Percentiles rank a stretch among this genome's conserved stretches.
Conservation (phyloP, 2,888 invertebrate species). For the Myopa tessellatipennis region DNA sequence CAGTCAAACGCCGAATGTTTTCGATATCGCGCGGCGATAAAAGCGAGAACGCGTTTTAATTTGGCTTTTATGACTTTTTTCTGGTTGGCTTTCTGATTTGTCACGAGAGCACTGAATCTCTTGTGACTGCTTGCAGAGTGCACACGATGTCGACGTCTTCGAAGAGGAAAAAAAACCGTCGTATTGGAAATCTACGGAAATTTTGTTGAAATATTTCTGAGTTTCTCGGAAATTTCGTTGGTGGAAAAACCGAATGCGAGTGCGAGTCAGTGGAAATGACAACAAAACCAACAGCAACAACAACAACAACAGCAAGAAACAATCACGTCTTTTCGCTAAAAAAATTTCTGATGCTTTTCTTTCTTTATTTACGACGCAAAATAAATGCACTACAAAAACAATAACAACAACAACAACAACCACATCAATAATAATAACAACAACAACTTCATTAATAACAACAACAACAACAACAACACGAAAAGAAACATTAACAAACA, state of each 20-base stretch:
- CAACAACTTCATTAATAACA: conserved; percentile 49
- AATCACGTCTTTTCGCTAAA: conserved; percentile 47
- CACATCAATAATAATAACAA: conserved; percentile 48
- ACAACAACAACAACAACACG: conserved; percentile 49
- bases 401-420: conserved; percentile 51
- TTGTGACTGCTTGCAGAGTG: no score
- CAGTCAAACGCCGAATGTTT: no score
- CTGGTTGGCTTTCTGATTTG: no score
- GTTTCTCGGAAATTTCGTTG: no score
- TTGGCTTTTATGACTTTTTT: no score
- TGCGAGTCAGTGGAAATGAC: background rate
- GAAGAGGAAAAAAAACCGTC: no score
- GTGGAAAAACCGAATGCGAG: background rate
- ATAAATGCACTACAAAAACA: conserved; percentile 49
- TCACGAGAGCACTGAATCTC: no score
- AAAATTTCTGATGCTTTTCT: background rate
- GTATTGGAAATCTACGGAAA: no score
- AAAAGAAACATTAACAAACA: conserved; percentile 58
- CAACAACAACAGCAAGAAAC: conserved; percentile 45
- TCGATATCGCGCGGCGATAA: no score
- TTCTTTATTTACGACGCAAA: background rate
- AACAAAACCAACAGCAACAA: background rate
- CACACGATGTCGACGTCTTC: no score
- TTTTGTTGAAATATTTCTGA: no score
- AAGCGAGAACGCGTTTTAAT: no score